phyloP scores from a whole-genome alignment of 2,888 invertebrate species.

The Villa cingulata region DNA sequence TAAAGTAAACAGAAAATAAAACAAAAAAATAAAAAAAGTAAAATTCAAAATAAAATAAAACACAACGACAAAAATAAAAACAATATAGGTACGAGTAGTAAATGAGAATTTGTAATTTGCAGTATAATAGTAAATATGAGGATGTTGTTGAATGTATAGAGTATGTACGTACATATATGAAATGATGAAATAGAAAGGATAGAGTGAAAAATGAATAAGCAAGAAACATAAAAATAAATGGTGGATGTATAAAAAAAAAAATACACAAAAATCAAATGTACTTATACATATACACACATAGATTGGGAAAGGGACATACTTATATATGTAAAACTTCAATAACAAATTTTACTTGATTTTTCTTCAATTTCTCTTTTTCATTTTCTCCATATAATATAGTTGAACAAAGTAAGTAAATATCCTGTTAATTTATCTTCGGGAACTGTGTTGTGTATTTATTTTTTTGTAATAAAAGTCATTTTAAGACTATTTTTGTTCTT shows the following conservation, averaged over 20 bases:
- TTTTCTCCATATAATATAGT: no score
- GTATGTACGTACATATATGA: no score
- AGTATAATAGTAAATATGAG: no score
- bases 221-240: no score
- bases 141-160: no score
- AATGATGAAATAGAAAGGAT: no score
- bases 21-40: neutral
- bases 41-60: neutral
- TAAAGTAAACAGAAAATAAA: neutral
- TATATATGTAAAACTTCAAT: no score
- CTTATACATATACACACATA: neutral
- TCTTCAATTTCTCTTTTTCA: neutral
- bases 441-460: neutral
- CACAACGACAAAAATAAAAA: neutral
- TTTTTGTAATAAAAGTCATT: neutral
- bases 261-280: neutral
- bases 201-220: no score
- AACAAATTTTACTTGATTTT: neutral
- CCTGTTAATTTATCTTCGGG: neutral
- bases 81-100: no score
- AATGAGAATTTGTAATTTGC: no score
- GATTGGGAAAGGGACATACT: no score
- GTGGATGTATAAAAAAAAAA: no score
- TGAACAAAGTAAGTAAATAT: neutral
- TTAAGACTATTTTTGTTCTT: neutral